A percentile compares a stretch with the other conserved stretches of the same genome.
These are phyloP conservation scores for Agriotes lineatus DNA, from an alignment of 2,888 invertebrate species.

Conservation along the genomic window DNA sequence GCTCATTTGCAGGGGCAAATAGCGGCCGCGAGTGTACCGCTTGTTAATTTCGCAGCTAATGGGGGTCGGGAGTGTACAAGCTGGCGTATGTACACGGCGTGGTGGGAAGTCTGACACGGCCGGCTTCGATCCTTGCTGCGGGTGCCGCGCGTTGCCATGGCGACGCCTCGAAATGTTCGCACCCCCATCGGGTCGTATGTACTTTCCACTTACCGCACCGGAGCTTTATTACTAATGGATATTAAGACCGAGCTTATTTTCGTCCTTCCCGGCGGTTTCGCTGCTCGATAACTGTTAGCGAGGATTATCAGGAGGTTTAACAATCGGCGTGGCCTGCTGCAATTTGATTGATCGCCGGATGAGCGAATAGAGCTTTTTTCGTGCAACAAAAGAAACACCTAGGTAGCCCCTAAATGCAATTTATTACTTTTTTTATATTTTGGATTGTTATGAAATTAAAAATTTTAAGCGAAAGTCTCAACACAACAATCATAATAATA, in stretches of 20 bases:
- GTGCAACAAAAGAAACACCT: too few relatives aligned
- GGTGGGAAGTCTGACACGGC: conserved; percentile 67
- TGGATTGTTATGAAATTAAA: too few relatives aligned
- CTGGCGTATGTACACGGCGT: conserved; percentile 66
- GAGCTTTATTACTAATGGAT: conserved; percentile 44
- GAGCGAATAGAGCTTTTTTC: too few relatives aligned
- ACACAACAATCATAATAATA: too few relatives aligned
- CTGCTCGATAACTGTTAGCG: not conserved
- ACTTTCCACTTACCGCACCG: conserved; percentile 44
- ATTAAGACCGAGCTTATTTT: conserved; percentile 39
- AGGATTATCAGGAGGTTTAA: too few relatives aligned
- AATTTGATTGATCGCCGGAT: too few relatives aligned
- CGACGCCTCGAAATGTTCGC: conserved; percentile 51
- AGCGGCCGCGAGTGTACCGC: conserved; percentile 36
- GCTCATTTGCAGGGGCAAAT: conserved; percentile 23
- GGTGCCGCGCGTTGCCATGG: conserved; percentile 62
- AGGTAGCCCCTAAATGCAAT: too few relatives aligned
- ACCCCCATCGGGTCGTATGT: conserved; percentile 37
- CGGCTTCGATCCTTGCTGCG: conserved; percentile 65
- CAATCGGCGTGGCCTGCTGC: too few relatives aligned
- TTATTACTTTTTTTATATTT: too few relatives aligned
- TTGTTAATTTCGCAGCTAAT: conserved; percentile 45
- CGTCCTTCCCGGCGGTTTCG: conserved; percentile 9
- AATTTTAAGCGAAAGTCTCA: too few relatives aligned
- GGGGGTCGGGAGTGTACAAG: conserved; percentile 60